Evolutionary conservation across 2,888 invertebrate species (phyloP).

Genomic region (Aethes cnicana): DNA sequence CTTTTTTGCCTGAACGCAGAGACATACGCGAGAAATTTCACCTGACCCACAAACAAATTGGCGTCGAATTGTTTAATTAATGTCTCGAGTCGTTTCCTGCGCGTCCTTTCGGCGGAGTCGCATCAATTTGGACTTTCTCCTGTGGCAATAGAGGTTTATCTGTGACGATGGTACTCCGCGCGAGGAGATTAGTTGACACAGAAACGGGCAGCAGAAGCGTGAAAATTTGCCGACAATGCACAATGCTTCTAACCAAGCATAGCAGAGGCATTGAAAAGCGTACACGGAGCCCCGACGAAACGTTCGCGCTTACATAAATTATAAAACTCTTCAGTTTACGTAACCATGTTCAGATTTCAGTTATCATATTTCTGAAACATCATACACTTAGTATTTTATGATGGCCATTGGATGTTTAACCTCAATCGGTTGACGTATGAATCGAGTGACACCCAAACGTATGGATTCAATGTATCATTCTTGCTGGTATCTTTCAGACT

Average conservation of each 20-base stretch:
- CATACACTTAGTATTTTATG: not conserved
- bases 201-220: slow-evolving; percentile 33
- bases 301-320: slow-evolving; percentile 36
- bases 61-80: slow-evolving; percentile 19
- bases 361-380: slow-evolving; percentile 9
- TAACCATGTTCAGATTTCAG: slow-evolving; percentile 27
- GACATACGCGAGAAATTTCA: slow-evolving; percentile 30
- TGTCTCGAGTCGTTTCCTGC: slow-evolving; percentile 22
- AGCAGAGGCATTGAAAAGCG: slow-evolving; percentile 38
- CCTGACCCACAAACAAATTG: slow-evolving; percentile 32
- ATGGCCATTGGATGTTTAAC: no score
- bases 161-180: not conserved
- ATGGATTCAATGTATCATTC: no score
- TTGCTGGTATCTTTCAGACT: no score
- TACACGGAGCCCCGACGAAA: slow-evolving; percentile 31
- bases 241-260: slow-evolving; percentile 41
- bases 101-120: slow-evolving; percentile 4
- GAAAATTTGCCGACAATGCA: slow-evolving; percentile 40
- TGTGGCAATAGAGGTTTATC: slow-evolving; percentile 7
- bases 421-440: no score
- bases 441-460: no score
- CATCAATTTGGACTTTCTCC: slow-evolving; percentile 10
- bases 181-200: slow-evolving; percentile 23
- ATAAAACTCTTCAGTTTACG: slow-evolving; percentile 24
- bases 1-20: slow-evolving; percentile 27